These are phyloP conservation scores for Aepyceros melampus DNA, from an alignment of 2,113 vertebrate species.

Conservation along the genomic window DNA sequence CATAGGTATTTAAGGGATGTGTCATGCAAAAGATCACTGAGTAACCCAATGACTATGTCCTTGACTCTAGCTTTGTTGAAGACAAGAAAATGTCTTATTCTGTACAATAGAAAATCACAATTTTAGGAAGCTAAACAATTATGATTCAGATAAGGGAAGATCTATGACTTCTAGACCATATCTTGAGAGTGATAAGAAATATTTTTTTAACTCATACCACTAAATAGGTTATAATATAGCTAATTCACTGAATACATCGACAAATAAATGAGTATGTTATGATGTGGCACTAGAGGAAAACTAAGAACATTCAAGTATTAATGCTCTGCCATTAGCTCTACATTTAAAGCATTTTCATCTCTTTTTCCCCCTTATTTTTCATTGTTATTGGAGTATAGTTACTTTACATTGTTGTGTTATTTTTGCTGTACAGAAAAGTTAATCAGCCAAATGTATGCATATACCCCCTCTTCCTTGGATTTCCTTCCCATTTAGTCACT, in stretches of 20 bases:
- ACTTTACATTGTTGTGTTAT: background rate
- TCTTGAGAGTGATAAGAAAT: background rate
- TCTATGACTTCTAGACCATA: background rate
- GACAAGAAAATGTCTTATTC: background rate
- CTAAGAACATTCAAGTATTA: background rate
- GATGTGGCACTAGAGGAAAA: background rate
- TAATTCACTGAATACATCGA: background rate
- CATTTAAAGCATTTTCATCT: constrained; percentile 4
- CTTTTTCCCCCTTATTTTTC: background rate
- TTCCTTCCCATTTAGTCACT: background rate
- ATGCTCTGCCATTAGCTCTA: background rate
- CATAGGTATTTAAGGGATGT: background rate
- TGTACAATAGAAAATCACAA: background rate
- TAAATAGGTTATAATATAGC: background rate
- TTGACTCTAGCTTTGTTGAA: background rate
- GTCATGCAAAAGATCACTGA: background rate
- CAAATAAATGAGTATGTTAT: background rate
- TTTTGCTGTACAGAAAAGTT: background rate
- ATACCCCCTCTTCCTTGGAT: background rate
- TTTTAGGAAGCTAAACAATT: background rate
- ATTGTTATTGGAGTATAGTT: background rate
- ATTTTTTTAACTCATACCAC: background rate
- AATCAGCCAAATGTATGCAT: background rate
- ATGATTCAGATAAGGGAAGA: background rate
- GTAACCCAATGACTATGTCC: background rate